Evolutionary conservation across 2,888 invertebrate species (phyloP), one percentile per base, ranked within the genome.

Genomic region (Athripsodes cinereus): DNA sequence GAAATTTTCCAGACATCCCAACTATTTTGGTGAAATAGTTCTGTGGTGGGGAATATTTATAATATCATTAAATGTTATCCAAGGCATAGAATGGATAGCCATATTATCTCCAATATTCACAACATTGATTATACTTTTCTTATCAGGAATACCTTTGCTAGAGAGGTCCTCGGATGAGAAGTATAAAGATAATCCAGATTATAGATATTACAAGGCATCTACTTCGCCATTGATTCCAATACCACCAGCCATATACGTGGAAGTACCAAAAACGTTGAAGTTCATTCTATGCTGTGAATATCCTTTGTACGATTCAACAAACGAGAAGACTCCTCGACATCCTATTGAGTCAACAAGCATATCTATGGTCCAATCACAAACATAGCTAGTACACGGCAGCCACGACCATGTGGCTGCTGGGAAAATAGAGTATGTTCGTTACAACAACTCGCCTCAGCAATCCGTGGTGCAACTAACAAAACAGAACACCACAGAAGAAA

Each of bases 1-100:
- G 95, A 83, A 88, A 40, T 72, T 92, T 47, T 94, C 94, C 0
- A 81, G 96, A 61, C 95, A 96, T 74, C 96, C 96, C 0, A 96
- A 96, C 72, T 96, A 95, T 71, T 95, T 96, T 70, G 96, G 96
- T 0, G 96, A 96, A 76, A 91, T 95, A 11, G 82, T 92, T 0
- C 81, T 96, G 16, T 94, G 96, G 95, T 91, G 94, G 90, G 94
- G 96, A 2, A 87, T 95, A 66, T 95, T 95, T 70, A 85, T 91
- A 53, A 89, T 94, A 71, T 90, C 93, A 0, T 72, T 93, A 34
- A 92, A 92, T 70, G 89, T 94, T 18, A 85, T 95, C 66, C 84
- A 87, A 67, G 90, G 92, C 18, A 77, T 85, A 31, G 92, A 95
- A 75, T 94, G 92, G 89, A 79, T 92, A 22, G 92, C 89, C 10